Evolutionary conservation across 2,888 invertebrate species (phyloP).

Genomic region (Drosophila tanythrix): DNA sequence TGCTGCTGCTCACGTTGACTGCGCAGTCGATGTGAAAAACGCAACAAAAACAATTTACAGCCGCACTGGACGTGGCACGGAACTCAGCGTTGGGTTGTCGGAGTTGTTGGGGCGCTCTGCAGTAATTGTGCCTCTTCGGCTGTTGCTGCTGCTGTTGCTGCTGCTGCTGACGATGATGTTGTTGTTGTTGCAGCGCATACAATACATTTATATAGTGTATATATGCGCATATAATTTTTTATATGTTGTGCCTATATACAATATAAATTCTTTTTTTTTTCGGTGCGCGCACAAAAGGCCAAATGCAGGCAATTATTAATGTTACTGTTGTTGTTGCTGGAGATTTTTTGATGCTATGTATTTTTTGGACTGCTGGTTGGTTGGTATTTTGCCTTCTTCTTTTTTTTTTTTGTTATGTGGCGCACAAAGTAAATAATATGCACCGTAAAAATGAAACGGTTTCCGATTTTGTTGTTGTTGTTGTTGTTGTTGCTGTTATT

Average conservation of each 20-base stretch:
- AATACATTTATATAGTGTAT: slow-evolving; percentile 47
- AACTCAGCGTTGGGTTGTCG: slow-evolving; percentile 37
- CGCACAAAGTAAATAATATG: slow-evolving; percentile 73
- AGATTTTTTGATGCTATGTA: slow-evolving; percentile 46
- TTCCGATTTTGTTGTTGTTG: slow-evolving; percentile 28
- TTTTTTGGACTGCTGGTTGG: slow-evolving; percentile 61
- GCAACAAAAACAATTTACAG: slow-evolving; percentile 40
- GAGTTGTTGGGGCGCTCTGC: slow-evolving; percentile 54
- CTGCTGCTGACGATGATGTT: slow-evolving; percentile 22
- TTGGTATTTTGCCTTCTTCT: slow-evolving; percentile 40
- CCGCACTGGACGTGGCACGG: slow-evolving; percentile 30
- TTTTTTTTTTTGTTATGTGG: slow-evolving; percentile 50
- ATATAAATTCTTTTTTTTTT: slow-evolving; percentile 43
- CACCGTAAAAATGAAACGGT: slow-evolving; percentile 67
- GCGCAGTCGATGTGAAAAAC: slow-evolving; percentile 42
- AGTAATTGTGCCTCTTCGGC: slow-evolving; percentile 50
- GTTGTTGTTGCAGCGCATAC: slow-evolving; percentile 38
- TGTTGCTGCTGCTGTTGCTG: slow-evolving; percentile 34
- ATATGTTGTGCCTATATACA: slow-evolving; percentile 52
- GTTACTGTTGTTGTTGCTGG: slow-evolving; percentile 43
- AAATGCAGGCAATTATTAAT: slow-evolving; percentile 72
- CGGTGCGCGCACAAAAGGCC: slow-evolving; percentile 70
- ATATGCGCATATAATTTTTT: slow-evolving; percentile 45
- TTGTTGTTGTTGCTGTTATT: slow-evolving; percentile 4
- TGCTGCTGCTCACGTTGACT: slow-evolving; percentile 41